A percentile compares a stretch with the other conserved stretches of the same genome.
These are phyloP conservation scores for Mallateleia sp. DNA, from an alignment of 2,888 invertebrate species.

Conservation along the genomic window DNA sequence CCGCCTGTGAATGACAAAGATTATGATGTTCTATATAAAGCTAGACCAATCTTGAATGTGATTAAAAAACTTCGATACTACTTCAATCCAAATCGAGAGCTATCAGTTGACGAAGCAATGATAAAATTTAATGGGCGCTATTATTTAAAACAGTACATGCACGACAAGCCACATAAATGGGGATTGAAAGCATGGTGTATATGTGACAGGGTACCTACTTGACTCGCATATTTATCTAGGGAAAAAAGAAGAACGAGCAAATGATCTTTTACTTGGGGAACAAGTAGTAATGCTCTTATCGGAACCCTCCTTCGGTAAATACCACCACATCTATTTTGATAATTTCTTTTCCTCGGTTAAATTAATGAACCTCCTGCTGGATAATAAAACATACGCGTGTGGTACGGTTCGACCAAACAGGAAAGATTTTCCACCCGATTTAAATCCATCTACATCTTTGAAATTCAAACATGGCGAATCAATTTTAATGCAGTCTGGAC, in stretches of 20 bases:
- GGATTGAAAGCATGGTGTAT: constrained; percentile 12
- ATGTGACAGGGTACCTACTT: constrained; percentile 8
- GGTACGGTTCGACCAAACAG: constrained; percentile 23
- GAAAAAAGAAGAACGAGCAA: constrained; percentile 9
- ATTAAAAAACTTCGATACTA: neutral
- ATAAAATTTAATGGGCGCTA: neutral
- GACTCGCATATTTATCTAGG: neutral
- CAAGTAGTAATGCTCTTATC: neutral
- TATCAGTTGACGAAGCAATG: constrained; percentile 9
- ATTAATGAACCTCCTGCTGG: neutral
- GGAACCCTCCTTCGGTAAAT: neutral
- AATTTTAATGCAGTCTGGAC: constrained; percentile 16
- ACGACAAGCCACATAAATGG: constrained; percentile 9
- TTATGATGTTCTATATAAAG: constrained; percentile 10
- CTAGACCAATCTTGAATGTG: constrained; percentile 1
- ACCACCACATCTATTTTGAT: neutral
- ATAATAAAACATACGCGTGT: constrained; percentile 19
- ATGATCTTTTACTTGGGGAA: neutral
- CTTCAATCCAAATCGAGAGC: neutral
- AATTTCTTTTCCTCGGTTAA: constrained; percentile 31
- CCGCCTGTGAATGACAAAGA: too few species aligned
- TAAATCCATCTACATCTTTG: constrained; percentile 20
- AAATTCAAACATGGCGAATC: constrained; percentile 25
- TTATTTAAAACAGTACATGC: constrained; percentile 6
- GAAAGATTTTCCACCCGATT: neutral